Evolutionary conservation across 1,140 invertebrate genomes (phyloP), one percentile per base, ranked within the genome.

Genomic region (Aplysia californica): DNA sequence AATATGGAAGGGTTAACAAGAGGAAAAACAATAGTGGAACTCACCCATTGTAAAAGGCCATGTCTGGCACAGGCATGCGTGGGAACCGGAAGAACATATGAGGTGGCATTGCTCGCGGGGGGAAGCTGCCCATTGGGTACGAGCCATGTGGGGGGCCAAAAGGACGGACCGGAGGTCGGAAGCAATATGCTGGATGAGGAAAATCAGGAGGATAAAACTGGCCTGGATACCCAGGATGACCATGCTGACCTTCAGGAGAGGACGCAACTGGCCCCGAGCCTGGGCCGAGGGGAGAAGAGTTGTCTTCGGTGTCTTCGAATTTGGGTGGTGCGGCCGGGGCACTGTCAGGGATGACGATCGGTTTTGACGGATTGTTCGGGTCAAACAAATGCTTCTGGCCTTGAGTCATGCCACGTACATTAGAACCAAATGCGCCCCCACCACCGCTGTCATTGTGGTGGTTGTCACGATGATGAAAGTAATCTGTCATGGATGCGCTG

Each of bases 321-420:
- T 68, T 79, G 65, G 61, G 50, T 29, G 79, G 75, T 5, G n/a
- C n/a, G n/a, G 73, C 70, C 0, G 79, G 74, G 36, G 23, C 38
- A 2, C 20, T 39, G 1, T 79, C 73, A 26, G 79, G 66, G 23
- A 94, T 91, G 79, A 94, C 90, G 75, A 94, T 93, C 23, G 93
- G 93, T 87, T 93, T 93, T 78, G 91, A 91, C 1, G 93, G 93
- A 89, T 94, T 94, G 79, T 93, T 93, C 2, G 92, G 93, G 88
- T 94, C 93, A 85, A 92, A 94, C 21, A 94, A 83, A 20, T 76
- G 81, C 15, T 80, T 79, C 55, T 83, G 78, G 18, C 79, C 79
- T 38, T 75, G 65, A 50, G 55, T 44, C 23, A 50, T 56, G 61
- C 31, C 67, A 3, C 71, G 55, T 20, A 50, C 61, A 38, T 72